Evolutionary conservation across 2,113 vertebrate genomes (phyloP), one percentile per base, ranked within the genome.

Genomic region (Gadus macrocephalus): DNA sequence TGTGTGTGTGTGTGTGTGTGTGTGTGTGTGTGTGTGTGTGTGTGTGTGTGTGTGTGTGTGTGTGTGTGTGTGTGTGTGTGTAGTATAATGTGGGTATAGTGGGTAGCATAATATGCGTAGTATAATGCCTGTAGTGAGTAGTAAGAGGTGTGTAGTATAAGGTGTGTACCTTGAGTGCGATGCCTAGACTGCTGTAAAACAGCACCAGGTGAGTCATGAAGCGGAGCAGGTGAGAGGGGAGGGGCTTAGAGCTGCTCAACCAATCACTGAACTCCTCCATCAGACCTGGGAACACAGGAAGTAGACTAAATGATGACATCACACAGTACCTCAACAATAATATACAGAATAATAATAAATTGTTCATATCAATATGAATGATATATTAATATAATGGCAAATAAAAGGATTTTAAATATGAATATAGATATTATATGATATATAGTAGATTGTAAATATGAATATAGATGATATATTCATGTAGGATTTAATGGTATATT

Each of bases 201-300:
- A 99, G 85, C 81, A 96, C 86, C 15, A 99, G 93, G 81, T 99
- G 97, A 0, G 92, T 92, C 97, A 98, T 95, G 85, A 97, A 98
- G 59, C 95, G 94, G 73, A 98, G 91, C 38, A 96, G 92, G 75
- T 97, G 95, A 27, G 94, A 94, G 22, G 97, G 96, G 35, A 99
- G 93, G 70, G 89, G 83, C 74, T 85, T 83, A 70, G 90, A 90
- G 77, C 86, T 91, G 61, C 88, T 87, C 71, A 99, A 88, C 97
- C 97, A 99, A 85, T 91, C 93, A 81, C 84, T 92, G 78, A 99
- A 94, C 87, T 99, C 96, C 60, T 95, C 94, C 91, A 97, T 85
- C 80, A 99, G 88, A 85, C 95, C 97, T 99, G 75, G 72, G 2
- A 14, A 65, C 59, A 74, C 15, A 63, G 27, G 31, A 5, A 15